Percentiles rank a stretch among this genome's conserved stretches.
These are phyloP conservation scores for Bathynomus jamesi DNA, from an alignment of 1,140 invertebrate genomes.

Conservation along the genomic window DNA sequence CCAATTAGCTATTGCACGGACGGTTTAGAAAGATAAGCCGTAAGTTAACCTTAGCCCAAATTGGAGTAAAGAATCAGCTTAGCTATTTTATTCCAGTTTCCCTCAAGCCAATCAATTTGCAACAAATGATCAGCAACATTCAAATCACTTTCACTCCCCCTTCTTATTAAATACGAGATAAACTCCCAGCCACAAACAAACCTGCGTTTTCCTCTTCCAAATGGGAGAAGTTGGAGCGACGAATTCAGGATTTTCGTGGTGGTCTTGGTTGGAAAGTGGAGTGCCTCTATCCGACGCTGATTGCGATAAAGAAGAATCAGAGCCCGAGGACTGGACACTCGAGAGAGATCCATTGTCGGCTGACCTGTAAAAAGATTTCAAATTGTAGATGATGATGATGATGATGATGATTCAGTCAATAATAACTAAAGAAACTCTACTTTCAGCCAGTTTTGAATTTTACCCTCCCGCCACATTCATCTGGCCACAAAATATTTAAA, in stretches of 20 bases:
- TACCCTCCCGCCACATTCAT: background rate
- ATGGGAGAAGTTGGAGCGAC: constrained; percentile 49
- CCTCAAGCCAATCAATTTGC: too few relatives aligned
- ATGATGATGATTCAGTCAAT: too few relatives aligned
- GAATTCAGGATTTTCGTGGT: constrained; percentile 23
- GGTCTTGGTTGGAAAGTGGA: constrained; percentile 29
- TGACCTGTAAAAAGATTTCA: constrained; percentile 13
- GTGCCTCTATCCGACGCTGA: constrained; percentile 37
- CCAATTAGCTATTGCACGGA: too few relatives aligned
- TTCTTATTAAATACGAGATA: too few relatives aligned
- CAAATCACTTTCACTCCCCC: too few relatives aligned
- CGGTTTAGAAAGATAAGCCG: too few relatives aligned
- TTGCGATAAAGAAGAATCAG: constrained; percentile 51
- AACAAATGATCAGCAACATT: too few relatives aligned
- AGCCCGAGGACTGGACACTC: constrained; percentile 65
- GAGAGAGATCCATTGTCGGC: constrained; percentile 58
- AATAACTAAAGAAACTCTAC: background rate
- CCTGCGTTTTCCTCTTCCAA: constrained; percentile 56
- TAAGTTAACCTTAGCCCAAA: too few relatives aligned
- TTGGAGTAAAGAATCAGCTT: too few relatives aligned
- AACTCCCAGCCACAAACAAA: too few relatives aligned
- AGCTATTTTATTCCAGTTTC: too few relatives aligned
- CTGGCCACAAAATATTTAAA: too few relatives aligned
- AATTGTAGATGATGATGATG: background rate
- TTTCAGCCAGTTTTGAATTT: background rate